Percentiles rank a stretch among this genome's conserved stretches.
Evolutionary conservation across 2,888 invertebrate species (phyloP).

Genomic region (Digitonthophagus gazella): DNA sequence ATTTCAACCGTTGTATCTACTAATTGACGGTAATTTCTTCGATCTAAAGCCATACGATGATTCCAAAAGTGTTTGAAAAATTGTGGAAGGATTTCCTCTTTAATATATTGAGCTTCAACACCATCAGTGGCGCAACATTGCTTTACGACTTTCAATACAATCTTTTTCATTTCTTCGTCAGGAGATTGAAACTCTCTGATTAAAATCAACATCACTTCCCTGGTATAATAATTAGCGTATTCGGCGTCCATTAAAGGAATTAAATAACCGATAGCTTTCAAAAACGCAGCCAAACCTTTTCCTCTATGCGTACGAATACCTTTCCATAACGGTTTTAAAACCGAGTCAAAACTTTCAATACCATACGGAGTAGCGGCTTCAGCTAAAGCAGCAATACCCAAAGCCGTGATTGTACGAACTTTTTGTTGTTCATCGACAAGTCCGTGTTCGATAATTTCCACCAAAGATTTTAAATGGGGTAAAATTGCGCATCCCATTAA

Average conservation of each 20-base stretch:
- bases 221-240: slow-evolving; percentile 98
- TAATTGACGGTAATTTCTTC: slow-evolving; percentile 95
- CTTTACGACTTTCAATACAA: slow-evolving; percentile 98
- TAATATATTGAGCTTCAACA: slow-evolving; percentile 98
- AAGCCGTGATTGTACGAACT: slow-evolving; percentile 96
- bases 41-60: slow-evolving; percentile 98
- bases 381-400: slow-evolving; percentile 96
- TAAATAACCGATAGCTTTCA: slow-evolving; percentile 98
- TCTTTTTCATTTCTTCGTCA: slow-evolving; percentile 99
- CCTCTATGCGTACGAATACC: slow-evolving; percentile 91
- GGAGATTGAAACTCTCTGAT: slow-evolving; percentile 99
- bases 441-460: slow-evolving; percentile 99
- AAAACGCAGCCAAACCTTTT: slow-evolving; percentile 96
- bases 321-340: slow-evolving; percentile 98
- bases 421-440: slow-evolving; percentile 99
- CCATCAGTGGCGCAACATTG: slow-evolving; percentile 99
- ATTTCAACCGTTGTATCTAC: slow-evolving; percentile 99
- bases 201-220: slow-evolving; percentile 98
- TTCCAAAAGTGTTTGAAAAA: slow-evolving; percentile 99
- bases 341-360: slow-evolving; percentile 99
- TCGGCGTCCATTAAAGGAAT: slow-evolving; percentile 99
- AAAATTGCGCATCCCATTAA: slow-evolving; percentile 99
- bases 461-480: slow-evolving; percentile 95
- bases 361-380: slow-evolving; percentile 99
- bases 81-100: slow-evolving; percentile 97